Evolutionary conservation across 1,140 invertebrate species (phyloP), one percentile per base, ranked within the genome.

Genomic region (Ips typographus): DNA sequence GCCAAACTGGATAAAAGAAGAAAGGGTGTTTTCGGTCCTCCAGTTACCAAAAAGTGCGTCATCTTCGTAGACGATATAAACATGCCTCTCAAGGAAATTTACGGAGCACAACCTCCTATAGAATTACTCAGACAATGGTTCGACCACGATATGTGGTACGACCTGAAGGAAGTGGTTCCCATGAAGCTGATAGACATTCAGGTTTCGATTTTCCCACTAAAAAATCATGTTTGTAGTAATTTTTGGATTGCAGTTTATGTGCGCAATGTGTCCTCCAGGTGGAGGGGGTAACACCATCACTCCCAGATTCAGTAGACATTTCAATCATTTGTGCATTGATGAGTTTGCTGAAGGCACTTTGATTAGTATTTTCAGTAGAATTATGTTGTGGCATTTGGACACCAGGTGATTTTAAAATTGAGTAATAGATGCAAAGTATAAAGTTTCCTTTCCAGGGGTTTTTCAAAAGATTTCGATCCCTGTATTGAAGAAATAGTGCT

Each of bases 11-110:
- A 98, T 79, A 97, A 95, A 80, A 85, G 95, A 67, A 86, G 94
- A 65, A 97, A 97, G 85, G 95, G 87, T 84, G 91, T 96, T n/a
- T 98, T 87, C 80, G 95, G 95, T 0, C 94, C 95, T 3, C 93
- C 94, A 0, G 86, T 95, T 22, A 94, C 94, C 1, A 96, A 94
- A 79, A 90, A 90, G 72, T 90, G 90, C 83, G 90, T 98, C 7
- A 86, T 97, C 39, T 98, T 98, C 80, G 92, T 98, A 2, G 95
- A 98, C 78, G 95, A 98, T 79, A 86, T 98, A 2, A 96, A 94
- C 72, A 94, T 97, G 92, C 95, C 95, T 0, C 81, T 92, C 71
- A 88, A 90, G 65, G 93, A 95, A 81, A 86, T 85, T 3, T 96
- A 94, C 78, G 94, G 94, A 0, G 94, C 94, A 1, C 94, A 96